phyloP scores from a whole-genome alignment of 2,113 vertebrate species.

The Oxyruncus cristatus region DNA sequence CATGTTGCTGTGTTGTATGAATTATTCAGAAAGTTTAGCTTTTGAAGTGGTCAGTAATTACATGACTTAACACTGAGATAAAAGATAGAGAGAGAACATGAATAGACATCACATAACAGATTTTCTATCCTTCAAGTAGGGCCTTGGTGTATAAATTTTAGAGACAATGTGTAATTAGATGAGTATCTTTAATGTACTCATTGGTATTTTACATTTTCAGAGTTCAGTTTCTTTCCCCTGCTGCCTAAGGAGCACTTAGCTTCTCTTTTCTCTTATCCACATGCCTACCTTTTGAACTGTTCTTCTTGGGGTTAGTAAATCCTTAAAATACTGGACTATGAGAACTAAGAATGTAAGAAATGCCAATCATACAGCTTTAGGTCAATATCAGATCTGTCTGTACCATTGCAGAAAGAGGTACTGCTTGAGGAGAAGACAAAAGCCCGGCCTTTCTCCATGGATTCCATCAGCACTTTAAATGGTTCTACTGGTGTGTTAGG shows the following conservation, averaged over 20 bases:
- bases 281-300: neutral
- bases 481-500: neutral
- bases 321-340: neutral
- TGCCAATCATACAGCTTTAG: neutral
- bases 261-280: neutral
- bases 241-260: neutral
- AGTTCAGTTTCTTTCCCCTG: neutral
- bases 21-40: slow-evolving; percentile 54
- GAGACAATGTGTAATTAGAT: slow-evolving; percentile 8
- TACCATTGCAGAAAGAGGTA: neutral
- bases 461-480: neutral
- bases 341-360: neutral
- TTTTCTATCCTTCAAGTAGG: neutral
- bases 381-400: neutral
- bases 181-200: neutral
- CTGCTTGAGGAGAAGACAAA: neutral
- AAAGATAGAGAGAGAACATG: neutral
- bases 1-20: neutral
- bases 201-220: slow-evolving; percentile 1
- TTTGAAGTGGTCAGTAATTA: slow-evolving; percentile 55
- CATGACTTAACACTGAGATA: neutral
- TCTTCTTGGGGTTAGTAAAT: neutral
- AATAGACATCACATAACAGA: neutral
- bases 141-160: neutral
- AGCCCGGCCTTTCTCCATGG: neutral